Conservation (phyloP, 2,797 vertebrate species). For the Chloroceryle amazona region DNA sequence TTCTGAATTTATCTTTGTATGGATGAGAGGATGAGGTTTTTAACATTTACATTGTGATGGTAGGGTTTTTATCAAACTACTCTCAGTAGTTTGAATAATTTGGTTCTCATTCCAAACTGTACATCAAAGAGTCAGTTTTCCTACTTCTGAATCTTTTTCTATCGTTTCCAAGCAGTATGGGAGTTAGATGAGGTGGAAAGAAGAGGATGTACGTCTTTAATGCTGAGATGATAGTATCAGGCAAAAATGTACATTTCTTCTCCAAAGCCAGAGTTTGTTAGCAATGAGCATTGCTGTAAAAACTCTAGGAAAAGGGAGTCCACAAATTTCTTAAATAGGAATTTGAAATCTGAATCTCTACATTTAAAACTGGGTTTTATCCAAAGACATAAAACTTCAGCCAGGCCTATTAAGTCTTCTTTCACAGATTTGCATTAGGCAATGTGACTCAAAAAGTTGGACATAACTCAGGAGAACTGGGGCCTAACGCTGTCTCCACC, state of each 20-base stretch:
- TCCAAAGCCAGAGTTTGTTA: not conserved
- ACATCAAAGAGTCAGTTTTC: not conserved
- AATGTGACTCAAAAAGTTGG: not conserved
- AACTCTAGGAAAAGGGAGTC: not conserved
- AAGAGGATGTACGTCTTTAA: not conserved
- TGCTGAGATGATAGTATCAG: not conserved
- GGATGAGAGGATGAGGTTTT: not conserved
- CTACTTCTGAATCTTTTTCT: not conserved
- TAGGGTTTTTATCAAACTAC: not conserved
- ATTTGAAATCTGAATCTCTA: not conserved
- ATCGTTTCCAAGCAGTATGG: not conserved
- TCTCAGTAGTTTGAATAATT: not conserved
- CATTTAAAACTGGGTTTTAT: not conserved
- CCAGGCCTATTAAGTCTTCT: not conserved
- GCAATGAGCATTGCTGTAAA: not conserved
- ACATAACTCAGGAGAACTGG: not conserved
- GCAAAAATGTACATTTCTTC: not conserved
- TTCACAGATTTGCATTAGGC: not conserved
- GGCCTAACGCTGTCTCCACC: not conserved
- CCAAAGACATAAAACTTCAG: not conserved
- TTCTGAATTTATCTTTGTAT: not conserved
- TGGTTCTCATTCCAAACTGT: not conserved
- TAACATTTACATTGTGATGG: not conserved
- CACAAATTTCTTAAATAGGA: not conserved
- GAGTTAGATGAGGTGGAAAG: not conserved